phyloP scores from a whole-genome alignment of 2,888 invertebrate genomes.

The Ypsolopha sequella region DNA sequence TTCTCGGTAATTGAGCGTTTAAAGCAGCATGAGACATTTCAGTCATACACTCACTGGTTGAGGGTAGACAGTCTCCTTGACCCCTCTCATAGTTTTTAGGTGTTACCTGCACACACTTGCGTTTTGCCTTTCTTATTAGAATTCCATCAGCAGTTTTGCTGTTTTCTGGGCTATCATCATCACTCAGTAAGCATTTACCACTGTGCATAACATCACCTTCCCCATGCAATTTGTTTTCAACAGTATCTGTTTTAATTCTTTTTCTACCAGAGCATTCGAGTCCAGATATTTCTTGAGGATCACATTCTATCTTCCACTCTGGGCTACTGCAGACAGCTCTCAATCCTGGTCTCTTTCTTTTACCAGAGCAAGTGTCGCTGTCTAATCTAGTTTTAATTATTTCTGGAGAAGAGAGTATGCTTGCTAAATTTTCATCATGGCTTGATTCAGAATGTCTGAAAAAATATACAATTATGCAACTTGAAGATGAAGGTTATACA shows the following conservation, averaged over 20 bases:
- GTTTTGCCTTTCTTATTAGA: constrained; percentile 24
- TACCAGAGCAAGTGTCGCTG: constrained; percentile 14
- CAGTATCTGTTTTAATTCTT: background rate
- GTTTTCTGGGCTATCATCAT: constrained; percentile 18
- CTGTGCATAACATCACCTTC: too few species aligned
- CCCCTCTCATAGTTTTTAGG: constrained; percentile 53
- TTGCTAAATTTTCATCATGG: constrained; percentile 29
- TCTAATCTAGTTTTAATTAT: constrained; percentile 16
- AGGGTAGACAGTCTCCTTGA: constrained; percentile 59
- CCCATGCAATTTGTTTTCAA: too few species aligned
- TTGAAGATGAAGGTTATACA: too few species aligned
- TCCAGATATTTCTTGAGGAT: constrained; percentile 8
- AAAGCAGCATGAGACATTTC: constrained; percentile 46
- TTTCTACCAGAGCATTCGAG: background rate
- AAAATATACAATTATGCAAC: constrained; percentile 11
- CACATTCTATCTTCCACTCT: constrained; percentile 35
- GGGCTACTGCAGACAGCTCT: constrained; percentile 42
- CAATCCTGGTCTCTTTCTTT: constrained; percentile 26
- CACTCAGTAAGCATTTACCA: too few species aligned
- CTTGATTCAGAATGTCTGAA: constrained; percentile 26
- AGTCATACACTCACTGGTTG: constrained; percentile 45
- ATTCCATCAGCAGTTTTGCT: constrained; percentile 43
- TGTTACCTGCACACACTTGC: constrained; percentile 40
- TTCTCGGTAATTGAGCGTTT: constrained; percentile 49
- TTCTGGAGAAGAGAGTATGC: constrained; percentile 44